Evolutionary conservation across 1,140 invertebrate genomes (phyloP), one percentile per base, ranked within the genome.

Genomic region (Thaumatotibia leucotreta): DNA sequence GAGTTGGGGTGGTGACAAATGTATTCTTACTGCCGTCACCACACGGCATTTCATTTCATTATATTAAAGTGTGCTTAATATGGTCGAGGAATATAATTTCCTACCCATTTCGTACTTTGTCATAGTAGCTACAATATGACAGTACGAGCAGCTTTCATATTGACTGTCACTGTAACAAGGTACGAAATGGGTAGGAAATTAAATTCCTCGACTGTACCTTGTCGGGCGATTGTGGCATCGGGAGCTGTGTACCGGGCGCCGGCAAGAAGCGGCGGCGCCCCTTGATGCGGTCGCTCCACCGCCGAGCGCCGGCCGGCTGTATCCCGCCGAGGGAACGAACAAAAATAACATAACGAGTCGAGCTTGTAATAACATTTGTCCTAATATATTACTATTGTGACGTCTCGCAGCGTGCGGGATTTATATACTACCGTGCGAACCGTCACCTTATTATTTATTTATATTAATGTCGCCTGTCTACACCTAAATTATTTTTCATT

Each of bases 301-400:
- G 68, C 66, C 67, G 66, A 73, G 63, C 61, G 69, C 61, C 45
- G 50, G 14, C 54, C 69, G 72, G 22, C 69, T 72, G 70, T 75
- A 76, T 79, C 74, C 65, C 66, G 77, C 70, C 68, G 67, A 76
- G 79, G 77, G 75, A 77, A 74, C 68, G 76, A 74, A 82, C 77
- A 80, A 87, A 89, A 89, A 87, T 87, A 84, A 87, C 84, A 86
- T 79, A 78, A 84, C 75, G 80, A 84, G 79, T 81, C 77, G 76
- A 76, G 82, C 83, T 89, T 85, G 84, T 86, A 84, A 87, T 86
- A 89, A 89, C 81, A 87, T 87, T 88, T 85, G 83, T 87, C 79
- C 83, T 84, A 87, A 86, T 85, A 87, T 86, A 84, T 84, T 83
- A 86, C 77, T 84, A 86, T 86, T 84, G 83, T 86, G 85, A 83